phyloP scores from a whole-genome alignment of 2,113 vertebrate genomes.

The Propithecus coquereli region DNA sequence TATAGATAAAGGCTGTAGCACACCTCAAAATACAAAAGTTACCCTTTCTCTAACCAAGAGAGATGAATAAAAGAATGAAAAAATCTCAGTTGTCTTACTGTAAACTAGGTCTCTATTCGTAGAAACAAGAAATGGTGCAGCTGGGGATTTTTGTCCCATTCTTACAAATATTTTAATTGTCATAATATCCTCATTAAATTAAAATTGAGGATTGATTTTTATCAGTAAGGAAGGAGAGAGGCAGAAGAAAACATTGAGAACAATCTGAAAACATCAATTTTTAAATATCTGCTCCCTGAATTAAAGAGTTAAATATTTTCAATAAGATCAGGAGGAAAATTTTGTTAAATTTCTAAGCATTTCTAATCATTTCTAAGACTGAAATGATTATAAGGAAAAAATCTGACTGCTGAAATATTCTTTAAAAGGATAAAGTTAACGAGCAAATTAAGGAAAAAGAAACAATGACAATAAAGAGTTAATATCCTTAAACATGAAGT shows the following conservation, averaged over 20 bases:
- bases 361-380: no score
- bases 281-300: neutral
- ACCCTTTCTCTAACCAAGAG: neutral
- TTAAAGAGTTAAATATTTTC: neutral
- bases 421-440: neutral
- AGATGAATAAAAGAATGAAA: neutral
- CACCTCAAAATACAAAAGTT: neutral
- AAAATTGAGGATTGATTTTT: neutral
- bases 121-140: neutral
- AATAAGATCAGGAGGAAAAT: neutral
- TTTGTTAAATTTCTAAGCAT: neutral
- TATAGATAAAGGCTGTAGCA: neutral
- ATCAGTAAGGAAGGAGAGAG: neutral
- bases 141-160: neutral
- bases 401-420: neutral
- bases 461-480: neutral
- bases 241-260: neutral
- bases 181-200: neutral
- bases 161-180: neutral
- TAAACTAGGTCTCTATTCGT: neutral
- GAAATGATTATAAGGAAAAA: neutral
- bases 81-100: neutral
- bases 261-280: neutral
- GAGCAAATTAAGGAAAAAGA: neutral
- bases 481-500: neutral